Conservation (phyloP, 2,888 invertebrate species). For the Scaptomyza polygonia region DNA sequence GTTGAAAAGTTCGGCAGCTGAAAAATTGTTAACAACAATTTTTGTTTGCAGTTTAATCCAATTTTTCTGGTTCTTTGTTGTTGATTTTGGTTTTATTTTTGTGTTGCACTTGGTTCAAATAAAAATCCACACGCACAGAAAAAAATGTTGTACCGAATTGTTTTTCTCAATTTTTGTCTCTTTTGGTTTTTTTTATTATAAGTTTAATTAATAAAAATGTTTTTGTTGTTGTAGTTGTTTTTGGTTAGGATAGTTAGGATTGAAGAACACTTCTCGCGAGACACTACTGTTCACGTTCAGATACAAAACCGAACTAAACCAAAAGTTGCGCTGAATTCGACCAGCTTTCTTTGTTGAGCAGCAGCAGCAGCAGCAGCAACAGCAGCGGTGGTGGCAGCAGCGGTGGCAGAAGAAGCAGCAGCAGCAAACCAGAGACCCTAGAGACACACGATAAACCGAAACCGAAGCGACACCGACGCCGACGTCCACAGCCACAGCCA, state of each 20-base stretch:
- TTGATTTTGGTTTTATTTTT: not conserved
- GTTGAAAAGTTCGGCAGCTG: slow-evolving; percentile 49
- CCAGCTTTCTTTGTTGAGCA: slow-evolving; percentile 83
- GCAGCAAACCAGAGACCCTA: slow-evolving; percentile 11
- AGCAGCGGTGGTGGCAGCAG: not conserved
- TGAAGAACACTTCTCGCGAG: slow-evolving; percentile 61
- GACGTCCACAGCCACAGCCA: slow-evolving; percentile 41
- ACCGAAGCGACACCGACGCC: slow-evolving; percentile 54
- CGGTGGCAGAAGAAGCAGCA: not conserved
- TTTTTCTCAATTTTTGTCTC: not conserved
- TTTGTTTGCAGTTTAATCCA: slow-evolving; percentile 23
- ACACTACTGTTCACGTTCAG: slow-evolving; percentile 78
- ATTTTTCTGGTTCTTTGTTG: not conserved
- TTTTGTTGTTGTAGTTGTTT: too few relatives aligned
- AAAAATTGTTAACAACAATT: slow-evolving; percentile 43
- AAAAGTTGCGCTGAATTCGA: slow-evolving; percentile 77
- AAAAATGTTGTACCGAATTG: slow-evolving; percentile 12
- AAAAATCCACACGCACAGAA: slow-evolving; percentile 20
- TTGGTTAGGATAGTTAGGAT: not conserved
- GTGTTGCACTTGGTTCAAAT: slow-evolving; percentile 11
- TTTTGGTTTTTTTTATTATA: not conserved
- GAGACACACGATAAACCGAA: slow-evolving; percentile 53
- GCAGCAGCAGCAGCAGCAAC: slow-evolving; percentile 33
- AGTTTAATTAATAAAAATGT: too few relatives aligned
- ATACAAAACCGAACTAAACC: slow-evolving; percentile 82